Percentiles rank a stretch among this genome's conserved stretches.
Evolutionary conservation across 2,113 vertebrate species (phyloP).

Genomic region (Malurus alboscapulatus): DNA sequence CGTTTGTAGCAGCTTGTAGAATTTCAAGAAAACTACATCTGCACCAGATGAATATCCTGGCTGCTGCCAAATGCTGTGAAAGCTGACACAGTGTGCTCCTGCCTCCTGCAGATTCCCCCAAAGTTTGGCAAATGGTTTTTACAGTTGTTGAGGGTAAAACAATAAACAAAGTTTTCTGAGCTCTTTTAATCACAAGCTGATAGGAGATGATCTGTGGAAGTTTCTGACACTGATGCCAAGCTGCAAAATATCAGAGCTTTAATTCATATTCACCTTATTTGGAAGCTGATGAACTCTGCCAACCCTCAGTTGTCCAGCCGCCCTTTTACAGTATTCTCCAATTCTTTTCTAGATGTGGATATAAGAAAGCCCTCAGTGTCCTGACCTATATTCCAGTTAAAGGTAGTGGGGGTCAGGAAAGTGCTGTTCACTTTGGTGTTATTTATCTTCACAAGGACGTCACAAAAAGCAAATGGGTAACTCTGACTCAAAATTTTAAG

Average conservation of each 20-base stretch:
- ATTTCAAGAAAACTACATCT: neutral
- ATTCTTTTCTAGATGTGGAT: neutral
- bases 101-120: neutral
- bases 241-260: neutral
- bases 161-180: neutral
- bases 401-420: fast-evolving
- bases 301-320: neutral
- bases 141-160: neutral
- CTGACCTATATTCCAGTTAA: neutral
- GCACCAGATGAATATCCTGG: neutral
- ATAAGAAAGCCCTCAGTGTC: neutral
- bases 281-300: neutral
- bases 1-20: neutral
- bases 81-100: neutral
- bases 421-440: neutral
- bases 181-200: neutral
- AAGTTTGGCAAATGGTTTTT: neutral
- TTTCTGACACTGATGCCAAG: neutral
- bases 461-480: neutral
- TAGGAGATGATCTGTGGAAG: neutral
- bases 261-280: neutral
- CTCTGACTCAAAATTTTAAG: neutral
- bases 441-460: neutral
- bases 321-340: neutral
- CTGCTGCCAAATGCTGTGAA: neutral